Evolutionary conservation across 2,888 invertebrate species (phyloP), one percentile per base, ranked within the genome.

Genomic region (Ophion ventricosus): DNA sequence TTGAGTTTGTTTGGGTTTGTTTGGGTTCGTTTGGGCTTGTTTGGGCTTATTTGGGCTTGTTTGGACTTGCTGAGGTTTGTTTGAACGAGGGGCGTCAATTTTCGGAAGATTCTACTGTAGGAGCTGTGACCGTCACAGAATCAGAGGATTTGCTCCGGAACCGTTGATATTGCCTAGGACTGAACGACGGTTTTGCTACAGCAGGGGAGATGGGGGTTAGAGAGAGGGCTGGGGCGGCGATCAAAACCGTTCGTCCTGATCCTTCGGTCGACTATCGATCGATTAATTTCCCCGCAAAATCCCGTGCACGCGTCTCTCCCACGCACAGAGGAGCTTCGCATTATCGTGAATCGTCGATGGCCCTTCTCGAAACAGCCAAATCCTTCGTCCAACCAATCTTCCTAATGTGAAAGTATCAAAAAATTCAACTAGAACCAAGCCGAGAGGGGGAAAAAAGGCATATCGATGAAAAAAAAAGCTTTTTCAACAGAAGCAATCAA

Each of bases 121-220:
- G 54, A 49, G 49, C n/a, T 49, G 69, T 69, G 40, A 23, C 74
- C 81, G 78, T 69, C 70, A 57, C 63, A 26, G 57, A 40, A 80
- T 43, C 54, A 57, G 61, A 74, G 78, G 81, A 84, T 84, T 84
- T 81, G 81, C 49, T 72, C 35, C 70, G 74, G 66, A 78, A 81
- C 74, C 81, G 78, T 84, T 81, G 73, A 84, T 84, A 84, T 84
- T 78, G 69, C 80, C 83, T 25, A 70, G 74, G 40, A 25, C 26
- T 64, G 69, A 84, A 59, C 64, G 66, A 29, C 29, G 29, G 4
- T 59, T 74, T 67, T 20, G 63, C 54, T 23, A 26, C 5, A 64
- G 23, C 54, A 25, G 29, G 64, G 8, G 63, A 35, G 23, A 35
- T n/a, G 49, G 26, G 56, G n/a, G 56, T 17, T 26, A 35, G 64